phyloP scores from a whole-genome alignment of 2,888 invertebrate genomes.

The Tanypteryx hageni region DNA sequence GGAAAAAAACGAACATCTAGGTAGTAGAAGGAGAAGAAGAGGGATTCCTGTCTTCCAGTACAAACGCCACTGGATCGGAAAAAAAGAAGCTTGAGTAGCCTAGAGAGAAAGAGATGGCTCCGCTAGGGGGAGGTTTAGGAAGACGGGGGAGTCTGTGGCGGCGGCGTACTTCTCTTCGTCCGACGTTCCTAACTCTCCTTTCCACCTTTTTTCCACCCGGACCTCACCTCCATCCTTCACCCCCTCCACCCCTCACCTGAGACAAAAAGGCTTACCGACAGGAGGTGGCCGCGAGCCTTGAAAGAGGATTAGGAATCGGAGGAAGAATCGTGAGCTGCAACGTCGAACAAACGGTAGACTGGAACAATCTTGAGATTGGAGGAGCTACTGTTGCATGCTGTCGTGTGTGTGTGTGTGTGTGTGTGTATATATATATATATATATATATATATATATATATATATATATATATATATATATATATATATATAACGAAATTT shows the following conservation, averaged over 20 bases:
- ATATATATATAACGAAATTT: too few species aligned
- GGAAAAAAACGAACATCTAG: slow-evolving; percentile 21
- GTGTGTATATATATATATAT: too few species aligned
- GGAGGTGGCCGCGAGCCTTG: slow-evolving; percentile 18
- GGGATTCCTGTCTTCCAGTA: slow-evolving; percentile 55
- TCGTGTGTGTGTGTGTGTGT: too few species aligned
- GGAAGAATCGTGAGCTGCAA: background rate
- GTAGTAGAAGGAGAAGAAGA: slow-evolving; percentile 3
- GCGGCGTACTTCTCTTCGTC: background rate
- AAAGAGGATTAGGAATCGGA: slow-evolving; percentile 47
- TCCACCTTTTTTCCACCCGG: background rate
- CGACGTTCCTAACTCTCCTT: background rate
- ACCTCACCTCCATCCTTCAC: background rate
- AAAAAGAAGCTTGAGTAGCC: slow-evolving; percentile 29
- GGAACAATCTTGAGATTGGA: slow-evolving; percentile 34
- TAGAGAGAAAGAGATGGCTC: background rate
- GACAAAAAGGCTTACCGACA: slow-evolving; percentile 59
- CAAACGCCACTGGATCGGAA: slow-evolving; percentile 55
- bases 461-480: too few species aligned
- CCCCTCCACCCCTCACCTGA: slow-evolving; percentile 39
- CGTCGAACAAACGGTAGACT: slow-evolving; percentile 35
- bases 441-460: too few species aligned
- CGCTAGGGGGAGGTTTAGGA: background rate
- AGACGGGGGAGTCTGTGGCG: background rate
- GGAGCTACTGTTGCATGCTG: slow-evolving; percentile 36